A percentile compares a stretch with the other conserved stretches of the same genome.
These are phyloP conservation scores for Podarcis siculus DNA, from an alignment of 2,797 vertebrate species.

Conservation along the genomic window DNA sequence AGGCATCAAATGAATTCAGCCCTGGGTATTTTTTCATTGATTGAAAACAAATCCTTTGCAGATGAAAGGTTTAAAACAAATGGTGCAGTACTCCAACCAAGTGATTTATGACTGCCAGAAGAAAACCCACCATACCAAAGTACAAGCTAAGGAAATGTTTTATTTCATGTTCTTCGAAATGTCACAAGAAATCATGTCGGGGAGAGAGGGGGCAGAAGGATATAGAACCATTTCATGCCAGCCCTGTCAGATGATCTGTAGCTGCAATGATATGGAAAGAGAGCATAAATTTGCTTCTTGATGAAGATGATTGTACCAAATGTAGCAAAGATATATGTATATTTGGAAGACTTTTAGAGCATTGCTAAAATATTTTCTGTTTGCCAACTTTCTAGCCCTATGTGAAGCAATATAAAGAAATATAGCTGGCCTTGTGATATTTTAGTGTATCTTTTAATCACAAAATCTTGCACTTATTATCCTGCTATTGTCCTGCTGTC, in stretches of 20 bases:
- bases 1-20: neutral
- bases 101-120: neutral
- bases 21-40: neutral
- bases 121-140: neutral
- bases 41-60: constrained; percentile 30
- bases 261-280: constrained; percentile 73
- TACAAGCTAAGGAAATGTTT: constrained; percentile 24
- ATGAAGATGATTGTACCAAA: constrained; percentile 74
- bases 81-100: neutral
- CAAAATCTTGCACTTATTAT: neutral
- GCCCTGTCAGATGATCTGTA: constrained; percentile 58
- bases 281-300: constrained; percentile 72
- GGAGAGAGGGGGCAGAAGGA: constrained; percentile 39
- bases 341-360: constrained; percentile 65
- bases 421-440: constrained; percentile 25
- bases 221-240: constrained; percentile 64
- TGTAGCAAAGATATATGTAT: constrained; percentile 71
- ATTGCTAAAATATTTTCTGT: constrained; percentile 55
- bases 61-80: constrained; percentile 18
- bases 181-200: constrained; percentile 40
- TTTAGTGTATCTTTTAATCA: constrained; percentile 44
- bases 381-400: constrained; percentile 48
- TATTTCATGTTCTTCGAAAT: constrained; percentile 43
- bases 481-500: constrained; percentile 10
- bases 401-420: constrained; percentile 30